Conservation (phyloP, 2,113 vertebrate species). For the Marmota flaviventris region DNA sequence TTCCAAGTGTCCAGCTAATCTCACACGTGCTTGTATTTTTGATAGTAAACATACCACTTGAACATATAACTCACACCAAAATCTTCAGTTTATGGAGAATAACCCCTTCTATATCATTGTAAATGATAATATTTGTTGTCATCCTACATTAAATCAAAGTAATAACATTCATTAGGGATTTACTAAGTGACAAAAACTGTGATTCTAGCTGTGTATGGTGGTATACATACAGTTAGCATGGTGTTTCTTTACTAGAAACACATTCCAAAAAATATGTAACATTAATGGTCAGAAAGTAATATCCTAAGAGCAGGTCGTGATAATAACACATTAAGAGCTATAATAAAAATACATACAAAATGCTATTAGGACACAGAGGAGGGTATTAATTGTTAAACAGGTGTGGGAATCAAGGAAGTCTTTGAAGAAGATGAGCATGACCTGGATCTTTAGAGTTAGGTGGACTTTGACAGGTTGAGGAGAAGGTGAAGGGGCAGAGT, state of each 20-base stretch:
- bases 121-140: not conserved
- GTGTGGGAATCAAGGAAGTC: not conserved
- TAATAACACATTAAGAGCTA: not conserved
- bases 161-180: not conserved
- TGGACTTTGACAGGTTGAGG: not conserved
- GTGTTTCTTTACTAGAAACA: constrained; percentile 39
- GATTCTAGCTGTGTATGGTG: not conserved
- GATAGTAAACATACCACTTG: not conserved
- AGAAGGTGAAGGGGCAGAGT: not conserved
- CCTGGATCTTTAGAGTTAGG: not conserved
- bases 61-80: not conserved
- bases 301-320: not conserved
- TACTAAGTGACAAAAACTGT: not conserved
- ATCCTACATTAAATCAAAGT: constrained; percentile 6
- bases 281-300: not conserved
- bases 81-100: not conserved
- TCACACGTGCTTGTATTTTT: not conserved
- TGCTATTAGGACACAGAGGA: not conserved
- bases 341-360: not conserved
- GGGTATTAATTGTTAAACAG: not conserved
- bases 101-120: not conserved
- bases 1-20: not conserved
- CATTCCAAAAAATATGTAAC: not conserved
- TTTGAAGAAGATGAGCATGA: constrained; percentile 5
- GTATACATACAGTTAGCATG: not conserved